phyloP scores from a whole-genome alignment of 2,797 vertebrate species.

The Chanos chanos region DNA sequence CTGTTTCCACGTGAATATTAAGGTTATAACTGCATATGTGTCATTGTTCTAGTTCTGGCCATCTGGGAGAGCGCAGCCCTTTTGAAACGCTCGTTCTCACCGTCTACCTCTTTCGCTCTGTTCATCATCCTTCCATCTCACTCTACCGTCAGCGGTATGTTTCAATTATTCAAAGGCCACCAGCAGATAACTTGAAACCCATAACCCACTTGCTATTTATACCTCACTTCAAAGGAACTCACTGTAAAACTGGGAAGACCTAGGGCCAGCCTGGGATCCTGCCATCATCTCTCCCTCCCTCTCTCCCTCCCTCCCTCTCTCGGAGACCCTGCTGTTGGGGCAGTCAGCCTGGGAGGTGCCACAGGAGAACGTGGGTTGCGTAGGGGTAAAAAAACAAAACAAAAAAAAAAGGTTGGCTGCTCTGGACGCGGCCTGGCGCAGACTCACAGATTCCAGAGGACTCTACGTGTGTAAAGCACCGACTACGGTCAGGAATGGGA shows the following conservation, averaged over 20 bases:
- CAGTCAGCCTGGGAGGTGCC: conserved; percentile 7
- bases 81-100: neutral
- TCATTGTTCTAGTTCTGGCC: too few species aligned
- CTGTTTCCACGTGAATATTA: too few species aligned
- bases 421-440: too few species aligned
- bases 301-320: too few species aligned
- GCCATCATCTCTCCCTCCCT: neutral
- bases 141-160: conserved; percentile 44
- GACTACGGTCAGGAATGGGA: too few species aligned
- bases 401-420: neutral
- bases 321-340: conserved; percentile 1
- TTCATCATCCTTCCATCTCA: conserved; percentile 16
- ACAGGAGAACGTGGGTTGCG: too few species aligned
- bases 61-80: neutral
- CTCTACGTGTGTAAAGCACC: too few species aligned
- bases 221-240: conserved; percentile 69
- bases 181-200: conserved; percentile 69
- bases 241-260: conserved; percentile 62
- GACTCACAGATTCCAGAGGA: too few species aligned
- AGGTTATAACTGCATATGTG: too few species aligned
- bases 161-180: conserved; percentile 68
- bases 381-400: neutral
- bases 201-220: conserved; percentile 75
- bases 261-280: conserved; percentile 13
- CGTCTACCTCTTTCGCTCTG: conserved; percentile 27